Percentiles rank a stretch among this genome's conserved stretches.
These are phyloP conservation scores for Nesidiocoris tenuis DNA, from an alignment of 2,888 invertebrate genomes.

Conservation along the genomic window DNA sequence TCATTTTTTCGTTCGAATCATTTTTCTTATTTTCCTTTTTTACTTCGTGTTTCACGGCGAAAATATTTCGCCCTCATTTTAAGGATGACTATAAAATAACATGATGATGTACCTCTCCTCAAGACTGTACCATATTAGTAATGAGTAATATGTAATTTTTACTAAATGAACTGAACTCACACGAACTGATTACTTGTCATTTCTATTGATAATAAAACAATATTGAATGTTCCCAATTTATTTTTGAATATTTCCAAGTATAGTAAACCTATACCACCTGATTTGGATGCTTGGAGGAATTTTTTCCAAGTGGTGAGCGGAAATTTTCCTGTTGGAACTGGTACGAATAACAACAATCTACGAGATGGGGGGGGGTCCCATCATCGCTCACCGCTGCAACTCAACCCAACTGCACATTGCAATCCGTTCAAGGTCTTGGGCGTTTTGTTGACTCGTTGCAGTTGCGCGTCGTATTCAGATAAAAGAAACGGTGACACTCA, in stretches of 20 bases:
- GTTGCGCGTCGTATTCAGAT: background rate
- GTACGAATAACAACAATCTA: no score
- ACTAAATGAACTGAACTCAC: slow-evolving; percentile 47
- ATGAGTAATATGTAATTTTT: slow-evolving; percentile 39
- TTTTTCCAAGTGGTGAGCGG: no score
- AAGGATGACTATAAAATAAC: slow-evolving; percentile 9
- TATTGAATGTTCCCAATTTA: slow-evolving; percentile 44
- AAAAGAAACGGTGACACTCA: background rate
- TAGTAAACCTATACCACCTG: no score
- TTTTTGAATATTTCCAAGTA: background rate
- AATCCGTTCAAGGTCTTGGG: background rate
- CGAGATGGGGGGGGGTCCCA: no score
- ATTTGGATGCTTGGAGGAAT: no score
- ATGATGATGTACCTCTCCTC: slow-evolving; percentile 36
- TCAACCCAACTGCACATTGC: no score
- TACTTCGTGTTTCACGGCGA: background rate
- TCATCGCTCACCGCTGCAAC: no score
- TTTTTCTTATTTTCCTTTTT: background rate
- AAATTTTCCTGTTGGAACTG: no score
- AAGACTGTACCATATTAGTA: slow-evolving; percentile 42
- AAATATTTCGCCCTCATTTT: background rate
- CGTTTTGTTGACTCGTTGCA: background rate
- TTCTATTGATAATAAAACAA: slow-evolving; percentile 46
- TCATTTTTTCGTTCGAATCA: background rate
- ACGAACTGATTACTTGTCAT: slow-evolving; percentile 49